These are phyloP conservation scores for Drosophila tripunctata DNA, from an alignment of 2,888 invertebrate species.

Conservation along the genomic window DNA sequence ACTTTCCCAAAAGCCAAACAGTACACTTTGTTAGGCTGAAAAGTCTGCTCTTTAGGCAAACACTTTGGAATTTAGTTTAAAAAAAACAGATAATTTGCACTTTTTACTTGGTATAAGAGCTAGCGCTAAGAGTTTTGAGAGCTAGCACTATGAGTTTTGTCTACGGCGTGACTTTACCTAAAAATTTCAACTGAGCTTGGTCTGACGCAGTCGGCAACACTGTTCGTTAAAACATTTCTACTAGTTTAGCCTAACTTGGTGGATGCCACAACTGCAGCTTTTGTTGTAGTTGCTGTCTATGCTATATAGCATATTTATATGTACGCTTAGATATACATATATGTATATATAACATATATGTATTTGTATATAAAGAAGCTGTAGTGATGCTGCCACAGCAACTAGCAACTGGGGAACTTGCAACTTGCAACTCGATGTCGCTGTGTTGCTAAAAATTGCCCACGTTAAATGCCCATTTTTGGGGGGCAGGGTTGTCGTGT, in stretches of 20 bases:
- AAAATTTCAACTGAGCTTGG: too few species aligned
- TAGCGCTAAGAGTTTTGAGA: too few species aligned
- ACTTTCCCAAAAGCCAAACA: too few species aligned
- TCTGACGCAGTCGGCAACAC: background rate
- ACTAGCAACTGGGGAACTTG: slow-evolving; percentile 21
- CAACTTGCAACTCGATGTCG: slow-evolving; percentile 25
- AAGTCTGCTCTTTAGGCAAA: too few species aligned
- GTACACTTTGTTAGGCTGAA: too few species aligned
- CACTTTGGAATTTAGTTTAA: too few species aligned
- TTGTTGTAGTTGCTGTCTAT: slow-evolving; percentile 23
- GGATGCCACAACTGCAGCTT: slow-evolving; percentile 48
- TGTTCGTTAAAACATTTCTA: background rate
- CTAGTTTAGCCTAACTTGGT: slow-evolving; percentile 64
- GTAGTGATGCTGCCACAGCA: slow-evolving; percentile 43
- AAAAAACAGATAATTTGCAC: too few species aligned
- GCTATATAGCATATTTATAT: slow-evolving; percentile 2
- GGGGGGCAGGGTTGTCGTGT: slow-evolving; percentile 41
- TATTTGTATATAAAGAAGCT: slow-evolving; percentile 9
- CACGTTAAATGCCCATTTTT: slow-evolving; percentile 80
- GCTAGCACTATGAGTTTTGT: too few species aligned
- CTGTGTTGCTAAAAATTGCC: slow-evolving; percentile 18
- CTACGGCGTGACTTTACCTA: too few species aligned
- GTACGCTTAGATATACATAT: slow-evolving; percentile 2
- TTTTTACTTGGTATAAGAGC: too few species aligned
- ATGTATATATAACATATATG: slow-evolving; percentile 9